These are phyloP conservation scores for Cavia porcellus DNA, from an alignment of 2,113 vertebrate species.

Conservation along the genomic window DNA sequence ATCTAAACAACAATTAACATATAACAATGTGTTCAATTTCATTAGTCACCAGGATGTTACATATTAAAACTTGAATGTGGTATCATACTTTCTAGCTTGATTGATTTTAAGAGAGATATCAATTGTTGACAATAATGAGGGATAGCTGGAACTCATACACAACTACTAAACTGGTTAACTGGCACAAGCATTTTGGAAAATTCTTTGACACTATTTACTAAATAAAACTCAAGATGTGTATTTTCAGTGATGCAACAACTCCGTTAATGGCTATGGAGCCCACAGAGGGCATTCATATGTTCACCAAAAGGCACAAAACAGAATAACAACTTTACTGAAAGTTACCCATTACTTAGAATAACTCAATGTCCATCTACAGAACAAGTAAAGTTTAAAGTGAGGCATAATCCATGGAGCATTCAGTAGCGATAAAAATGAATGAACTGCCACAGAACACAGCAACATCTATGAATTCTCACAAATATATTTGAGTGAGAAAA, in stretches of 20 bases:
- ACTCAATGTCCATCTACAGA: not conserved
- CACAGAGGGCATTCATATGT: not conserved
- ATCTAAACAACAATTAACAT: not conserved
- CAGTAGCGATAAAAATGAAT: not conserved
- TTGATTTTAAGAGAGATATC: slow-evolving; percentile 19
- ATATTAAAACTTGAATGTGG: not conserved
- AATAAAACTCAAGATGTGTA: not conserved
- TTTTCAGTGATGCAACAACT: not conserved
- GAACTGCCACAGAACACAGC: not conserved
- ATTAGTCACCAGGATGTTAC: not conserved
- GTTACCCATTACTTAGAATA: not conserved
- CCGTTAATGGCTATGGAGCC: not conserved
- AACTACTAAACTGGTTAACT: not conserved
- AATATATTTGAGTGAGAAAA: not conserved
- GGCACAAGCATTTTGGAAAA: not conserved
- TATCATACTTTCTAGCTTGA: not conserved
- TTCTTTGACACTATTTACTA: not conserved
- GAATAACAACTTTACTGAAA: not conserved
- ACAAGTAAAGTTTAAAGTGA: not conserved
- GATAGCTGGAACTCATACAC: not conserved
- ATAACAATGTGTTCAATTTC: not conserved
- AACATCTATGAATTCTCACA: not conserved
- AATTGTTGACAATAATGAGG: not conserved
- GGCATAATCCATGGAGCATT: not conserved
- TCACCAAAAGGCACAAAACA: not conserved